Base-by-base conservation (phyloP, 2,797 vertebrate species). In the Gobio occitaniae region DNA sequence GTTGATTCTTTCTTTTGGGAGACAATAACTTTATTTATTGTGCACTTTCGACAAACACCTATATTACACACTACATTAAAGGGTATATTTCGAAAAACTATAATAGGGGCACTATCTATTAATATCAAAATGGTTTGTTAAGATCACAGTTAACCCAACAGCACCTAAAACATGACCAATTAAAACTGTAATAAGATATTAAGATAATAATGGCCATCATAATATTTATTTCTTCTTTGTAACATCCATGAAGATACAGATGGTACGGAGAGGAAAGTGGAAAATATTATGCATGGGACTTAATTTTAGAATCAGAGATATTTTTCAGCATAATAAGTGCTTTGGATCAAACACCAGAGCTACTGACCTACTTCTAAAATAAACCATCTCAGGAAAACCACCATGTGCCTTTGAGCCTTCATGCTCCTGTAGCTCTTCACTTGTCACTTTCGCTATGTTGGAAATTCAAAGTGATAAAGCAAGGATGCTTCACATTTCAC, bases 351-450 rank as follows among this genome's bases (percentile, higher is more conserved):
- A 84, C 17, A 44, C 10, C 6, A 17, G 36, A 75, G 72, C 25
- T 78, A 50, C 72, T 86, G 85, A 82, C 89, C 86, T 87, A 88
- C 54, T 86, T 89, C 66, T 65, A 50, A 75, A 84, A 81, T 88
- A 83, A 82, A 83, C 68, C 79, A 29, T 81, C 79, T 78, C 85
- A 78, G 76, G 83, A 89, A 84, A 86, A 80, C 66, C 65, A 83
- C 44, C 78, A 83, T 25, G 69, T 17, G 65, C 66, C 84, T 86
- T 88, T 86, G 74, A 87, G 88, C 87, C 61, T 71, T 63, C 12
- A 41, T 77, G 36, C 21, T 68, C 71, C 70, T 78, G 38, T 48
- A 70, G 47, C 63, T 52, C 74, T 56, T 69, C 36, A 38, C 70
- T 63, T 48, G 41, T 4, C 10, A 25, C 48, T 44, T 77, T 19